Percentiles rank a stretch among this genome's conserved stretches.
Conservation (phyloP, 1,140 invertebrate genomes). For the Eueides isabella region DNA sequence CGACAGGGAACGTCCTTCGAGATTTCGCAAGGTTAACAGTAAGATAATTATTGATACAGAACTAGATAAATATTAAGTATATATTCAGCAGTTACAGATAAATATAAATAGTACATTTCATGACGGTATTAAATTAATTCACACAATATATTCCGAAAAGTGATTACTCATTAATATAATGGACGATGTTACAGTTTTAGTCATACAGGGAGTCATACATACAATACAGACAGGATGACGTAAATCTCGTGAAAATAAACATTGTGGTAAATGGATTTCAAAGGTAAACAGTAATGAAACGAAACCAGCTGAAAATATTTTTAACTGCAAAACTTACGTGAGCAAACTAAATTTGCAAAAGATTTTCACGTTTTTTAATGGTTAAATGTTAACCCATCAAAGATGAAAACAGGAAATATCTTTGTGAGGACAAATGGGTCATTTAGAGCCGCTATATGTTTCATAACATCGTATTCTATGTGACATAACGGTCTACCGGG, state of each 20-base stretch:
- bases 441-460: slow-evolving; percentile 24
- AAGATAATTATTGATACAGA: neutral
- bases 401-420: slow-evolving; percentile 3
- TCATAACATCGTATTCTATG: slow-evolving; percentile 27
- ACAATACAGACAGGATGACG: slow-evolving; percentile 66
- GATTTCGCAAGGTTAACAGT: slow-evolving; percentile 58
- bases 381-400: neutral
- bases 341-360: neutral
- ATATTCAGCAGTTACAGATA: neutral
- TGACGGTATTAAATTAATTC: neutral
- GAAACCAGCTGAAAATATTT: neutral
- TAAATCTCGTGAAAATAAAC: slow-evolving; percentile 68
- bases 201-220: slow-evolving; percentile 69
- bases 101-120: neutral
- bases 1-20: slow-evolving; percentile 56
- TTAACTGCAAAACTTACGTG: neutral
- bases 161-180: slow-evolving; percentile 58
- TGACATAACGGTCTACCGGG: slow-evolving; percentile 43
- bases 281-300: slow-evolving; percentile 45
- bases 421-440: slow-evolving; percentile 11
- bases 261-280: slow-evolving; percentile 41
- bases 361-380: neutral
- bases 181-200: slow-evolving; percentile 61
- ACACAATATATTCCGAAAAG: slow-evolving; percentile 15
- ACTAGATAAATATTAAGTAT: neutral